These are phyloP conservation scores for Nyctalus aviator DNA, from an alignment of 2,797 vertebrate genomes.

Conservation along the genomic window DNA sequence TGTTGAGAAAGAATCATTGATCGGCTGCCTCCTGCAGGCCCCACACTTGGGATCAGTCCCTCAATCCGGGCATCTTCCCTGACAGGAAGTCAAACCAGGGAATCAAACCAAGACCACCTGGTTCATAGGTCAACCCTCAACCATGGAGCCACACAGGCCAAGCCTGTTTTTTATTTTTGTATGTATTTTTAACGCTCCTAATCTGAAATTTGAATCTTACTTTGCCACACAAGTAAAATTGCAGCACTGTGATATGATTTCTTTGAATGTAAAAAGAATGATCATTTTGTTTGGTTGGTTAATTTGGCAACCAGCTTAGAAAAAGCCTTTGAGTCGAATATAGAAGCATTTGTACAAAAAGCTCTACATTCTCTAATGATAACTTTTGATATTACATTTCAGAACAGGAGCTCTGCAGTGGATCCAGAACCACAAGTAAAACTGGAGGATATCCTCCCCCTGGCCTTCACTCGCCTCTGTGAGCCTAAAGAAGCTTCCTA, in stretches of 20 bases:
- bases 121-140: too few species aligned
- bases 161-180: not conserved
- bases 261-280: conserved; percentile 53
- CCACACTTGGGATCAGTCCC: too few species aligned
- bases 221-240: not conserved
- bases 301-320: not conserved
- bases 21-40: too few species aligned
- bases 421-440: conserved; percentile 90
- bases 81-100: too few species aligned
- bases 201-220: conserved; percentile 17
- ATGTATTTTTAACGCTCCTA: conserved; percentile 13
- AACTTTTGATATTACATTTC: conserved; percentile 73
- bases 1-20: too few species aligned
- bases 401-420: conserved; percentile 83
- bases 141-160: too few species aligned
- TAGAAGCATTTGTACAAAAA: not conserved
- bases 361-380: not conserved
- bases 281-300: not conserved
- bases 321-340: conserved; percentile 40
- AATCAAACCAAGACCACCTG: too few species aligned
- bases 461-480: conserved; percentile 98
- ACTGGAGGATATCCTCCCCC: conserved; percentile 95
- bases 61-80: too few species aligned
- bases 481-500: conserved; percentile 99
- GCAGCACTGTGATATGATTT: not conserved